These are phyloP conservation scores for Dromas ardeola DNA, from an alignment of 2,113 vertebrate species.

Conservation along the genomic window DNA sequence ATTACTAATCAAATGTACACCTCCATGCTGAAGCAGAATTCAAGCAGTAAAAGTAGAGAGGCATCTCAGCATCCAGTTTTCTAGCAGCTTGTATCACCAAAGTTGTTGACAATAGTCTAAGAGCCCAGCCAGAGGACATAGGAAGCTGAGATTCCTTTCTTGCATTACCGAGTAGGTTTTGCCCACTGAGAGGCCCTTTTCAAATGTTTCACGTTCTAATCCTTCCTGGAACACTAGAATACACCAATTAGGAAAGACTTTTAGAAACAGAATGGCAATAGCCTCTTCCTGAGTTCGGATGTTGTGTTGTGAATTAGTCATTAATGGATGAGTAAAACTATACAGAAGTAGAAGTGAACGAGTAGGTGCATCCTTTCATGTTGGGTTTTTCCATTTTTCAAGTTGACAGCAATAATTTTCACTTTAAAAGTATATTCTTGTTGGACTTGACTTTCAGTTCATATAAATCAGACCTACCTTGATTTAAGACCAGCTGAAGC, in stretches of 20 bases:
- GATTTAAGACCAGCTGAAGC: slow-evolving; percentile 13
- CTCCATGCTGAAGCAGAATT: not conserved
- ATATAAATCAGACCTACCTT: not conserved
- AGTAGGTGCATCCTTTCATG: not conserved
- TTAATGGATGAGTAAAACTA: not conserved
- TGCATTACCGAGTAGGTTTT: not conserved
- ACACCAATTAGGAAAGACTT: not conserved
- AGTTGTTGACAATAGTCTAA: not conserved
- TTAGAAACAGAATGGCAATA: not conserved
- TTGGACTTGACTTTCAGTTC: not conserved
- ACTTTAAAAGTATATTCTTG: not conserved
- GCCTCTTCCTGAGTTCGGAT: not conserved
- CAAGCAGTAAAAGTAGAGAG: not conserved
- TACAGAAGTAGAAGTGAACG: not conserved
- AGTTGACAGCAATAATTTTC: not conserved
- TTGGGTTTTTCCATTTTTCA: not conserved
- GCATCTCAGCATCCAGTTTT: not conserved
- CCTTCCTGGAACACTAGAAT: not conserved
- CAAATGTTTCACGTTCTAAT: not conserved
- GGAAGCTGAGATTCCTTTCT: not conserved
- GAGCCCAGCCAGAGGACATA: not conserved
- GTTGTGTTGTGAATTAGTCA: not conserved
- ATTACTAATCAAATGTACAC: not conserved
- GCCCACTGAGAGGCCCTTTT: not conserved
- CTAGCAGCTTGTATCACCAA: not conserved